A percentile compares a stretch with the other conserved stretches of the same genome.
phyloP scores from a whole-genome alignment of 2,113 vertebrate species.

The Neolamprologus falcicula region DNA sequence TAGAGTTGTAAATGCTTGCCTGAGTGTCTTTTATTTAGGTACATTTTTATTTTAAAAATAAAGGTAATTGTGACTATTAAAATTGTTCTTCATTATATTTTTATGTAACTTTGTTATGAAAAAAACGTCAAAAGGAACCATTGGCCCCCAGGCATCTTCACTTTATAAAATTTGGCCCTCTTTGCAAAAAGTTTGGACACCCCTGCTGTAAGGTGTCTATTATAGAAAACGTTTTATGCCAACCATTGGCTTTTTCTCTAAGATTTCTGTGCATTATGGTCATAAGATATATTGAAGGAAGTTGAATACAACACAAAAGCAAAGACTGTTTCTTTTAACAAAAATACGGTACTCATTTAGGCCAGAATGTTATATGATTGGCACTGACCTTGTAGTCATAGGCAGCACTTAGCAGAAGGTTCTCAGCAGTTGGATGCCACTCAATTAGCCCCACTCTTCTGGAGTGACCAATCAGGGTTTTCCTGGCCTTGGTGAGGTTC shows the following conservation, averaged over 20 bases:
- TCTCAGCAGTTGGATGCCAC: conserved; percentile 89
- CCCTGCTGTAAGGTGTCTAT: not conserved
- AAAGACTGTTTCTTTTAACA: not conserved
- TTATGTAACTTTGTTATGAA: no score
- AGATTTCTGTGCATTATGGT: not conserved
- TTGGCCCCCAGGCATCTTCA: no score
- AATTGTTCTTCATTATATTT: no score
- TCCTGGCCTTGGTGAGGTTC: conserved; percentile 75
- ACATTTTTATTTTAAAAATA: no score
- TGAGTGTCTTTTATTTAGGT: no score
- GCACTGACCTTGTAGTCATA: conserved; percentile 87
- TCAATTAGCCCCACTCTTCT: conserved; percentile 89
- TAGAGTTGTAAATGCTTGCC: no score
- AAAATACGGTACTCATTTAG: accelerated
- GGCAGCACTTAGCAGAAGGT: conserved; percentile 85
- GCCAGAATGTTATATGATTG: not conserved
- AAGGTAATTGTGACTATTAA: no score
- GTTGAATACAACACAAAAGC: not conserved
- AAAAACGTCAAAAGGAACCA: no score
- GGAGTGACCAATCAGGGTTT: conserved; percentile 80
- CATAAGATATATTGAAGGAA: not conserved
- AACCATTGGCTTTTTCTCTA: not conserved
- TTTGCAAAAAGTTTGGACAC: no score
- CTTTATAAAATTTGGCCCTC: no score
- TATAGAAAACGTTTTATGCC: not conserved